Evolutionary conservation across 1,140 invertebrate species (phyloP).

Genomic region (Protaetia brevitarsis): DNA sequence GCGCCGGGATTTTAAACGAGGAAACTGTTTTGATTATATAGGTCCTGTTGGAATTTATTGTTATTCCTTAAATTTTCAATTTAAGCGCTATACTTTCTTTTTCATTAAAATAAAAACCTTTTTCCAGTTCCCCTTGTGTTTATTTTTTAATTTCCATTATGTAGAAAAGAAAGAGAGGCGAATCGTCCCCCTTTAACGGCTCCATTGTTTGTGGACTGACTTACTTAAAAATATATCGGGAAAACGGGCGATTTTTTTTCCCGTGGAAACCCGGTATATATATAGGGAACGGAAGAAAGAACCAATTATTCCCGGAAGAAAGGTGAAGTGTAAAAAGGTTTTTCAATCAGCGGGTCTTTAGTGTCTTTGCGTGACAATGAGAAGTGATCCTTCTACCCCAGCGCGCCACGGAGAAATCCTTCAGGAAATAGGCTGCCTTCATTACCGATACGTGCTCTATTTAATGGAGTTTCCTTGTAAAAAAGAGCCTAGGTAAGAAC

Average conservation of each 20-base stretch:
- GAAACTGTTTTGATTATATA: too few species aligned
- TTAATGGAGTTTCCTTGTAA: conserved; percentile 45
- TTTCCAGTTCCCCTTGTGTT: too few species aligned
- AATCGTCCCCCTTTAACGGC: not conserved
- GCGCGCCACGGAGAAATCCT: conserved; percentile 34
- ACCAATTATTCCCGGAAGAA: conserved; percentile 40
- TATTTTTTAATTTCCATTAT: not conserved
- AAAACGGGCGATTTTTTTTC: conserved; percentile 27
- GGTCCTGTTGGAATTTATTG: too few species aligned
- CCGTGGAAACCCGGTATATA: too few species aligned
- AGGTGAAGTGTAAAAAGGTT: conserved; percentile 38
- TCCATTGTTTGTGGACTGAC: not conserved
- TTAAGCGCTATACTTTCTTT: too few species aligned
- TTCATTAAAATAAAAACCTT: not conserved
- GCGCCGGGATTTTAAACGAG: too few species aligned
- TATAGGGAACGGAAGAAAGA: too few species aligned
- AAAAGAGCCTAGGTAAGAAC: conserved; percentile 44
- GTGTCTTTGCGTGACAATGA: conserved; percentile 43
- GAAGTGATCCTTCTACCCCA: conserved; percentile 28
- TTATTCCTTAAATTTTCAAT: too few species aligned
- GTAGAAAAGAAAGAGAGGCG: not conserved
- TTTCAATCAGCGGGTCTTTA: conserved; percentile 45
- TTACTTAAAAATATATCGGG: conserved; percentile 12
- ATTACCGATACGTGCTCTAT: conserved; percentile 44
- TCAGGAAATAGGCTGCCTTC: conserved; percentile 41